Conservation (phyloP, 2,797 vertebrate species). For the Malacoraja senta region DNA sequence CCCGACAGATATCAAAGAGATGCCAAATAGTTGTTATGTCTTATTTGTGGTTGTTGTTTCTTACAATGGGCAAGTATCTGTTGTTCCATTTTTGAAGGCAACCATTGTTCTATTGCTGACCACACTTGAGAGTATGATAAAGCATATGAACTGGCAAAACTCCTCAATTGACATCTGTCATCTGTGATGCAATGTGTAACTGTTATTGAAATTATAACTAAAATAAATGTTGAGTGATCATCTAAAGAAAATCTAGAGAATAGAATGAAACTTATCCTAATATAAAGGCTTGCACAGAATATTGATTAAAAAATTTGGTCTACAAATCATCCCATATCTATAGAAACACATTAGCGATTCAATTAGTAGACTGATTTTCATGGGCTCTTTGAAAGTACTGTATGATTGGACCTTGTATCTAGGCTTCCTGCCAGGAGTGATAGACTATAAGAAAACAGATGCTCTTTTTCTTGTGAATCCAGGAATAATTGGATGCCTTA, state of each 20-base stretch:
- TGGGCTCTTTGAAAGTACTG: neutral
- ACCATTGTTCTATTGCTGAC: neutral
- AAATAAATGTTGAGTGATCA: neutral
- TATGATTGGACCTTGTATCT: neutral
- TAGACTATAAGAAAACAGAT: neutral
- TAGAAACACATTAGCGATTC: neutral
- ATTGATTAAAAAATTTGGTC: neutral
- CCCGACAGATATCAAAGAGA: neutral
- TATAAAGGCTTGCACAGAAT: neutral
- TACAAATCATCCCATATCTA: neutral
- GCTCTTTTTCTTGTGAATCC: neutral
- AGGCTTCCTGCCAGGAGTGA: neutral
- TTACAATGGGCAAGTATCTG: neutral
- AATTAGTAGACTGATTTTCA: neutral
- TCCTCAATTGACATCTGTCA: neutral
- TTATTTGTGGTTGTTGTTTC: neutral
- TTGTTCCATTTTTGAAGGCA: neutral
- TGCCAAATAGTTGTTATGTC: neutral
- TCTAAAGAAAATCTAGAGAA: neutral
- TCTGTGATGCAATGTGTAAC: neutral
- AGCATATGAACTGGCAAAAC: neutral
- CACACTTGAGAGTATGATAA: neutral
- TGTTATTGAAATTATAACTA: neutral
- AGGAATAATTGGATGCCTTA: neutral
- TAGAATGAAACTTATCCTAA: neutral